phyloP scores from a whole-genome alignment of 2,113 vertebrate genomes.

The Lipophrys pholis region DNA sequence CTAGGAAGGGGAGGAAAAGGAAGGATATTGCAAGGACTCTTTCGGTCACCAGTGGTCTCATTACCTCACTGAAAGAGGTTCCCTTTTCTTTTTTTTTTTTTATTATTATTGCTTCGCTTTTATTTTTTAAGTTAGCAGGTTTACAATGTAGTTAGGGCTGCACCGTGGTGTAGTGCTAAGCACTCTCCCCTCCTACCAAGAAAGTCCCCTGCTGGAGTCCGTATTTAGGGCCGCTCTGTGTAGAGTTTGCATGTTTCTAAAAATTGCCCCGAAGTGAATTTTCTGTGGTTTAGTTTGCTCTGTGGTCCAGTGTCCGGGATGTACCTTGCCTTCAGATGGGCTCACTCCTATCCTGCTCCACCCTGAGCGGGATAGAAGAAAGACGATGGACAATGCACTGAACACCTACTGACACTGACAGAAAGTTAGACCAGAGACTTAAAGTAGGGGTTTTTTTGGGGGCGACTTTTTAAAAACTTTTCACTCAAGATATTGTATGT shows the following conservation, averaged over 20 bases:
- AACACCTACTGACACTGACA: not conserved
- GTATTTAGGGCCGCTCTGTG: no score
- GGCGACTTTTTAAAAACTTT: not conserved
- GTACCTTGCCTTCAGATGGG: no score
- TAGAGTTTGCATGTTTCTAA: no score
- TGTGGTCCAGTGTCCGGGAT: no score
- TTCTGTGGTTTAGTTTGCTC: no score
- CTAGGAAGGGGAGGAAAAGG: conserved; percentile 40
- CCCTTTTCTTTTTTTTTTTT: conserved; percentile 7
- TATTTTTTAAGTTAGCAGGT: conserved; percentile 30
- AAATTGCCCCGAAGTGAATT: no score
- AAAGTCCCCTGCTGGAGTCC: no score
- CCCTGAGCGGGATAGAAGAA: no score
- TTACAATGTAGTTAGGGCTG: conserved; percentile 7
- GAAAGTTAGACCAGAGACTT: not conserved
- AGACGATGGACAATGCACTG: no score
- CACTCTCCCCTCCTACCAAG: no score
- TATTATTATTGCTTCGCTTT: conserved; percentile 11
- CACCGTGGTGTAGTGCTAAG: no score
- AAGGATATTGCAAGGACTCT: conserved; percentile 53
- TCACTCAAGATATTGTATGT: not conserved
- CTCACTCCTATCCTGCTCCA: no score
- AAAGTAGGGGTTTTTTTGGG: not conserved
- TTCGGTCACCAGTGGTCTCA: conserved; percentile 29
- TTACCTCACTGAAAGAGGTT: conserved; percentile 31